Percentiles rank a stretch among this genome's conserved stretches.
Conservation (phyloP, 2,113 vertebrate genomes). For the Uria lomvia region DNA sequence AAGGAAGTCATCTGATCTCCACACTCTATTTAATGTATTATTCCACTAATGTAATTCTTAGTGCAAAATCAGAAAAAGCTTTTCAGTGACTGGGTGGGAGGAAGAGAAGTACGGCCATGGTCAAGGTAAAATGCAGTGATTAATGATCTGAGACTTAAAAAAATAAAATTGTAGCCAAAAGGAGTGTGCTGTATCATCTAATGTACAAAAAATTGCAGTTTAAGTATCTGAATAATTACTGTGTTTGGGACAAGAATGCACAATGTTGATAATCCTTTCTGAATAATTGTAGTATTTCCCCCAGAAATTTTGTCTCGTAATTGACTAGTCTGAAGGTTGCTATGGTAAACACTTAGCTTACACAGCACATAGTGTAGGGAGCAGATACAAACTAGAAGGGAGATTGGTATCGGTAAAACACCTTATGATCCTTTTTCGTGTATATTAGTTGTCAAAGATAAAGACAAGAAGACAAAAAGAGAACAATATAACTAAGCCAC, state of each 20-base stretch:
- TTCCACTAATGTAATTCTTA: not conserved
- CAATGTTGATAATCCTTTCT: conserved; percentile 23
- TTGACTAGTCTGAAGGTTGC: conserved; percentile 48
- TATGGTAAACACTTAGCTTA: conserved; percentile 10
- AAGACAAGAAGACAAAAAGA: not conserved
- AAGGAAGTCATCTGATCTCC: not conserved
- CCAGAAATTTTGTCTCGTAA: conserved; percentile 3
- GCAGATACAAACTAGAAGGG: not conserved
- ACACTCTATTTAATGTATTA: not conserved
- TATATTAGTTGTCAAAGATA: not conserved
- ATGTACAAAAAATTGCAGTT: conserved; percentile 51
- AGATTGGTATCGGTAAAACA: not conserved
- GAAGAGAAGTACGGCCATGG: not conserved
- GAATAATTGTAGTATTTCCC: conserved; percentile 45
- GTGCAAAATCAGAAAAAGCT: not conserved
- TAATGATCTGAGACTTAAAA: not conserved
- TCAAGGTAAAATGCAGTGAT: not conserved
- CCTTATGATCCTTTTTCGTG: not conserved
- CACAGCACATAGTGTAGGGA: not conserved
- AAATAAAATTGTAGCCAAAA: not conserved
- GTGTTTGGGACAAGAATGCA: conserved; percentile 35
- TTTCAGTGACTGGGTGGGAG: not conserved
- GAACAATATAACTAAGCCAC: not conserved
- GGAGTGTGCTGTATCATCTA: not conserved
- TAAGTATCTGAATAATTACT: conserved; percentile 61